Conservation (phyloP, 1,140 invertebrate genomes). For the Brachionus plicatilis region DNA sequence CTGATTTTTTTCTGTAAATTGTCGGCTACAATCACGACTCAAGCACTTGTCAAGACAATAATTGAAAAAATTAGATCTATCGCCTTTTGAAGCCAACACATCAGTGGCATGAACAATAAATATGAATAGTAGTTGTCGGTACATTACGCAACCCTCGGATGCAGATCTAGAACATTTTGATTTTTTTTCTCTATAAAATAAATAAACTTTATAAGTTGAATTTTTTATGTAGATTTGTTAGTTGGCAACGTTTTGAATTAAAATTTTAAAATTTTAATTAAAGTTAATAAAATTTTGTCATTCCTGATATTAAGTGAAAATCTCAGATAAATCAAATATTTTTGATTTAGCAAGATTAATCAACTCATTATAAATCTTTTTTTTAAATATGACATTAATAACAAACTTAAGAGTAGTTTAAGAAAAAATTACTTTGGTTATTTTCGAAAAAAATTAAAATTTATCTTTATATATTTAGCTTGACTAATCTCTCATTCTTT, state of each 20-base stretch:
- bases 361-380: too few relatives aligned
- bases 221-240: not conserved
- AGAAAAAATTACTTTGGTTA: too few relatives aligned
- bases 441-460: too few relatives aligned
- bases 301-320: not conserved
- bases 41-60: slow-evolving; percentile 9
- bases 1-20: not conserved
- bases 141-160: not conserved
- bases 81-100: not conserved
- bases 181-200: not conserved
- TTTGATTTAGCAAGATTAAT: too few relatives aligned
- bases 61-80: not conserved
- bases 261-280: not conserved
- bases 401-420: too few relatives aligned
- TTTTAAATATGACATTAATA: not conserved
- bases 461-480: not conserved
- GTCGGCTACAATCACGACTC: not conserved
- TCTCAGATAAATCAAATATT: too few relatives aligned
- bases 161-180: not conserved
- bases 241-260: not conserved
- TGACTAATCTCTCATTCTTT: not conserved
- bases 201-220: not conserved
- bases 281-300: not conserved
- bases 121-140: not conserved
- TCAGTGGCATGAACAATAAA: not conserved